Base-by-base conservation (phyloP, 2,797 vertebrate genomes). In the Macropus fuliginosus region DNA sequence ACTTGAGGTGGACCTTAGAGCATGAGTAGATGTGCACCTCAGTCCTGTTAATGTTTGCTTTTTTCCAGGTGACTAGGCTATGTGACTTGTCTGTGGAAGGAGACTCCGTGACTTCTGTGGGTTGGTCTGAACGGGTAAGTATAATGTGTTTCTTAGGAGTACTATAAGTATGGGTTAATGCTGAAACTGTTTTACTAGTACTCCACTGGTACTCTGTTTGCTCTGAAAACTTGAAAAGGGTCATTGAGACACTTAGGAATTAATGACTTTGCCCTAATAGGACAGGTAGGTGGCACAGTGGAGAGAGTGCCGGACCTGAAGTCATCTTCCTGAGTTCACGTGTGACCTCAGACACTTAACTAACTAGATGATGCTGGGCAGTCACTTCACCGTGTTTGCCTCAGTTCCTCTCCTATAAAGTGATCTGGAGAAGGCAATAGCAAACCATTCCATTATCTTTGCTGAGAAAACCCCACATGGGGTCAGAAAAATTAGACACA, bases 51-150 rank as follows among this genome's bases (percentile, higher is more conserved):
- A 94, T 56, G 56, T 40, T 31, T 52, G 40, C 54, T 91, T 16
- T 90, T 87, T 10, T 9, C 21, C 96, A 99, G 99, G 99, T 99
- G 87, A 99, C 99, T 0, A 99, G 99, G 55, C 99, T 99, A 52
- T 99, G 99, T 93, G 99, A 99, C 95, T 99, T 99, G 62, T 99
- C 99, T 0, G 99, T 99, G 90, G 99, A 99, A 98, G 99, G 99
- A 9, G 99, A 99, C 98, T 99, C 99, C 0, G 99, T 99, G 81
- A 99, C 99, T 0, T 99, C 99, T 0, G 99, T 99, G 92, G 99
- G 99, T 98, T 99, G 99, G 99, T 99, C 99, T 46, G 99, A 99
- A 96, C 99, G 99, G 98, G 99, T 99, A 92, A 98, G 99, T 99
- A 91, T 93, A 1, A 34, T 3, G 0, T 0, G 34, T 91, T 55